phyloP scores from a whole-genome alignment of 2,888 invertebrate genomes.

The Andrena hattorfiana region DNA sequence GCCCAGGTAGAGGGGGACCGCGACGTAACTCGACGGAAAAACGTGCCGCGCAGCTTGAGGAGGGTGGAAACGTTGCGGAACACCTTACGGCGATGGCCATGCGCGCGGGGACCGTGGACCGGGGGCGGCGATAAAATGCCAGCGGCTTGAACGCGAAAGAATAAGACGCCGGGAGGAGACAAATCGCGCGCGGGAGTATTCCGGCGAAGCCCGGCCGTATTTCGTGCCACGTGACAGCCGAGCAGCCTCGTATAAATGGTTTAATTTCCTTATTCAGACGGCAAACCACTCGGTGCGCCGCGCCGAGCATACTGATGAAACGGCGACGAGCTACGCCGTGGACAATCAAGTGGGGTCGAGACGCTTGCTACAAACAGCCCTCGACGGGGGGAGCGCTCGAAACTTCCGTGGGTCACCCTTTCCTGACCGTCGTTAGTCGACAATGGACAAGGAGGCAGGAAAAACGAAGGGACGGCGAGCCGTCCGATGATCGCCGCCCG shows the following conservation, averaged over 20 bases:
- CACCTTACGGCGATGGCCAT: background rate
- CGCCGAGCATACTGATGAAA: slow-evolving; percentile 69
- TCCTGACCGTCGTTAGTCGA: slow-evolving; percentile 56
- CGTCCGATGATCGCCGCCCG: background rate
- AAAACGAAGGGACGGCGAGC: slow-evolving; percentile 3
- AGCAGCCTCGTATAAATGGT: slow-evolving; percentile 65
- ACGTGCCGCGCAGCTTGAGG: background rate
- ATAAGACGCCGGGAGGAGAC: slow-evolving; percentile 24
- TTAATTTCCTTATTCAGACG: slow-evolving; percentile 71
- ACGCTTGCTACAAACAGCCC: slow-evolving; percentile 71
- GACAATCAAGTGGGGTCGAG: slow-evolving; percentile 68
- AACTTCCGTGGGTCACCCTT: slow-evolving; percentile 63
- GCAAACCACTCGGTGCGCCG: slow-evolving; percentile 58
- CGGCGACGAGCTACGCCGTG: slow-evolving; percentile 57
- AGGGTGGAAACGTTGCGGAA: background rate
- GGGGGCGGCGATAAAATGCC: background rate
- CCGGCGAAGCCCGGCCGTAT: slow-evolving; percentile 24
- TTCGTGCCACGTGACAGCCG: slow-evolving; percentile 44
- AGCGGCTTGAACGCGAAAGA: slow-evolving; percentile 21
- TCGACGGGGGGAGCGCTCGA: slow-evolving; percentile 54
- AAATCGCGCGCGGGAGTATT: slow-evolving; percentile 26
- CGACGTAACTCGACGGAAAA: background rate
- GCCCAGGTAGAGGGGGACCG: background rate
- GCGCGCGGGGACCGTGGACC: background rate
- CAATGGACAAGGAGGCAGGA: slow-evolving; percentile 8